Conservation (phyloP, 2,888 invertebrate species). For the Drosophila cyrtoloma region DNA sequence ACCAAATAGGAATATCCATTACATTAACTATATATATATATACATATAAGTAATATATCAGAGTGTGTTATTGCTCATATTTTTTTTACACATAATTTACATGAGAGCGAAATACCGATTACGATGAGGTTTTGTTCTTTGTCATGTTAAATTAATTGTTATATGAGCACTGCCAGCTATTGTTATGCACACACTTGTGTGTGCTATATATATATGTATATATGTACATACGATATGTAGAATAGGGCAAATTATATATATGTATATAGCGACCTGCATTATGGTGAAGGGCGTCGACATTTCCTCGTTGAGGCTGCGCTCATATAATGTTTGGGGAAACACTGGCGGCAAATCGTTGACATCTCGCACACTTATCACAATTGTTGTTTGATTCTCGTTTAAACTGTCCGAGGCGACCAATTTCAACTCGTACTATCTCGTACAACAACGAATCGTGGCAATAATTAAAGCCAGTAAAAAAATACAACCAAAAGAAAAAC, state of each 20-base stretch:
- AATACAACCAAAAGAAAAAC: slow-evolving; percentile 54
- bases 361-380: slow-evolving; percentile 93
- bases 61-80: slow-evolving; percentile 29
- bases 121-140: slow-evolving; percentile 39
- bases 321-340: slow-evolving; percentile 90
- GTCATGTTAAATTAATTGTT: slow-evolving; percentile 62
- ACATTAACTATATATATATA: slow-evolving; percentile 3
- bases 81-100: slow-evolving; percentile 43
- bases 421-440: slow-evolving; percentile 92
- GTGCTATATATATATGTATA: slow-evolving; percentile 14
- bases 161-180: slow-evolving; percentile 36
- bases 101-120: slow-evolving; percentile 30
- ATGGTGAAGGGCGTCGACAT: slow-evolving; percentile 90
- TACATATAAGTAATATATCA: neutral
- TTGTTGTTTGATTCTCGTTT: slow-evolving; percentile 94
- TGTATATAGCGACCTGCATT: slow-evolving; percentile 88
- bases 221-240: slow-evolving; percentile 27
- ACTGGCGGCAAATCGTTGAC: slow-evolving; percentile 96
- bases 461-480: slow-evolving; percentile 53
- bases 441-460: slow-evolving; percentile 24
- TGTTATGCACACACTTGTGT: slow-evolving; percentile 28
- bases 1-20: slow-evolving; percentile 17
- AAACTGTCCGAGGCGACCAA: slow-evolving; percentile 95
- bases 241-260: slow-evolving; percentile 7
- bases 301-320: slow-evolving; percentile 91